Evolutionary conservation across 2,888 invertebrate genomes (phyloP).

Genomic region (Eristalis tenax): DNA sequence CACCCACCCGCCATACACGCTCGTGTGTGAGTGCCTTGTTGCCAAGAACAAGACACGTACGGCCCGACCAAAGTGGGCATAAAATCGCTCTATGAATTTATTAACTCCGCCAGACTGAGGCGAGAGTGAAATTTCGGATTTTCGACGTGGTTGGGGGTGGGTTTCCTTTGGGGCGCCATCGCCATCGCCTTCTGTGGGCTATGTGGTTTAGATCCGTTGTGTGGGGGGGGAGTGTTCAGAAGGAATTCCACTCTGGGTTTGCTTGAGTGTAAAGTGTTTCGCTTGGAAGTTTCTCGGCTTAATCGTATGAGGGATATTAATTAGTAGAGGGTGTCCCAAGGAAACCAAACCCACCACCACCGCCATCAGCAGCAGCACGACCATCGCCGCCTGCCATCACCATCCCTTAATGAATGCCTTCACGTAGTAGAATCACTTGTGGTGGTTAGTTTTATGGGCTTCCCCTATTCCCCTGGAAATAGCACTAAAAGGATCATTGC

Average conservation of each 20-base stretch:
- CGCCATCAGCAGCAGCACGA: neutral
- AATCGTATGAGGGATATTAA: conserved; percentile 69
- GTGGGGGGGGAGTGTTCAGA: neutral
- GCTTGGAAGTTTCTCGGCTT: conserved; percentile 51
- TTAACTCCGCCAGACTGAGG: conserved; percentile 65
- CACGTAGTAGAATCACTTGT: conserved; percentile 67
- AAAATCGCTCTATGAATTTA: conserved; percentile 72
- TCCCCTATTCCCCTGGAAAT: conserved; percentile 40
- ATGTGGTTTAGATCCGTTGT: neutral
- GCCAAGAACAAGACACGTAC: conserved; percentile 61
- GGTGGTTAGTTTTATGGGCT: conserved; percentile 66
- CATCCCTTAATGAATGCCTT: conserved; percentile 67
- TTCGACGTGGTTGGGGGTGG: conserved; percentile 6
- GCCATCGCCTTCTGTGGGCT: conserved; percentile 5
- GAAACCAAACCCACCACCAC: conserved; percentile 57
- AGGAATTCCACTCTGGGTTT: conserved; percentile 60
- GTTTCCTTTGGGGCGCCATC: conserved; percentile 26
- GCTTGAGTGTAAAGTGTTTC: conserved; percentile 49
- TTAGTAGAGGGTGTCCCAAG: conserved; percentile 66
- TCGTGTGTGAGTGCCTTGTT: conserved; percentile 14
- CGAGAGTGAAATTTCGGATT: conserved; percentile 68
- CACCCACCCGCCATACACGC: conserved; percentile 28
- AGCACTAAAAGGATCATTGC: conserved; percentile 66
- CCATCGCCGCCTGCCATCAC: neutral
- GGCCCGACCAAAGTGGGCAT: conserved; percentile 66